Percentiles rank a stretch among this genome's conserved stretches.
Evolutionary conservation across 2,888 invertebrate genomes (phyloP).

Genomic region (Tanaodytes sp.): DNA sequence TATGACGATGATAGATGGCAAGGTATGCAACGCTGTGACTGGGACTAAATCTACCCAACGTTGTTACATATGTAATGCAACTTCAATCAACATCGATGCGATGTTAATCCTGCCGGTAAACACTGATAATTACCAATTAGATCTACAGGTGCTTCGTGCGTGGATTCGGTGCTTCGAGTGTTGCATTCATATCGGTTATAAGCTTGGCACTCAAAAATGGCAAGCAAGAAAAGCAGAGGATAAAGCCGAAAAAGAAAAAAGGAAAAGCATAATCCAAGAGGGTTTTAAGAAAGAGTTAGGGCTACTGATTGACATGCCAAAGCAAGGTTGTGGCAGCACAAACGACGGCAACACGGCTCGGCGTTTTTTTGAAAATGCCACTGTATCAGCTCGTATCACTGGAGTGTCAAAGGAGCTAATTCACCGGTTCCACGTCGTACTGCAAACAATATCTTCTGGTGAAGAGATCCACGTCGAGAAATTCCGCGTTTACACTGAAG

Average conservation of each 20-base stretch:
- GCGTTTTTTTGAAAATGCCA: slow-evolving; percentile 7
- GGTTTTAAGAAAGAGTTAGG: slow-evolving; percentile 27
- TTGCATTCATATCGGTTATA: slow-evolving; percentile 23
- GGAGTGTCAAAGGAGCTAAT: slow-evolving; percentile 6
- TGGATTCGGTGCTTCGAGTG: slow-evolving; percentile 1
- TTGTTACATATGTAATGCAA: slow-evolving; percentile 21
- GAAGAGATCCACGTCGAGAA: slow-evolving; percentile 9
- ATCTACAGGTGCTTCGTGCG: neutral
- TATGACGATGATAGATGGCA: slow-evolving; percentile 4
- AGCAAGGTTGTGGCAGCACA: slow-evolving; percentile 27
- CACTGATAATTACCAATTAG: neutral
- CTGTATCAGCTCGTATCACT: no score
- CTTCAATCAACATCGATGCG: slow-evolving; percentile 22
- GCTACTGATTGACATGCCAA: slow-evolving; percentile 28
- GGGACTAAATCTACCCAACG: slow-evolving; percentile 5
- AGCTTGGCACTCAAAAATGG: slow-evolving; percentile 20
- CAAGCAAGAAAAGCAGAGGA: slow-evolving; percentile 16
- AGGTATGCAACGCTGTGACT: neutral
- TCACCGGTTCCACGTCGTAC: slow-evolving; percentile 25
- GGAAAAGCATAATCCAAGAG: slow-evolving; percentile 23
- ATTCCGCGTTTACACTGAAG: slow-evolving; percentile 11
- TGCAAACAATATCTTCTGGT: slow-evolving; percentile 19
- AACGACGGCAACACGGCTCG: slow-evolving; percentile 43
- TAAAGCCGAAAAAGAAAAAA: slow-evolving; percentile 11
- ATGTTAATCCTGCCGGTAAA: slow-evolving; percentile 10